Evolutionary conservation across 2,888 invertebrate genomes (phyloP).

Genomic region (Nomada goodeniana): DNA sequence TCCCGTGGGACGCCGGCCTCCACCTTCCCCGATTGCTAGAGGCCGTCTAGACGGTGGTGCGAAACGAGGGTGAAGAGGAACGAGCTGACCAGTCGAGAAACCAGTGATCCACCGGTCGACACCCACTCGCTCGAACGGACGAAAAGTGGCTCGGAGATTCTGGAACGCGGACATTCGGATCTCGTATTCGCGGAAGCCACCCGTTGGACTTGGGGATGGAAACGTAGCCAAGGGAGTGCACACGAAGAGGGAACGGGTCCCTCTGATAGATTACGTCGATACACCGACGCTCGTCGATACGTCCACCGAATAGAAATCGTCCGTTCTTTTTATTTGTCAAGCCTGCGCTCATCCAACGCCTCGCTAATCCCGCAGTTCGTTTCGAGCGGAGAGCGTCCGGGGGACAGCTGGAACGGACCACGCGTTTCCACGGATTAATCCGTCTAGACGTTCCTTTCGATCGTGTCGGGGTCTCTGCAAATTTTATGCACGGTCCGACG

Average conservation of each 20-base stretch:
- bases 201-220: not conserved
- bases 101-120: constrained; percentile 66
- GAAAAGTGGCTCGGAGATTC: constrained; percentile 51
- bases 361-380: constrained; percentile 51
- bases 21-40: constrained; percentile 42
- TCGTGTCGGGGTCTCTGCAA: not conserved
- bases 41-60: constrained; percentile 38
- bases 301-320: constrained; percentile 54
- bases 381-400: constrained; percentile 14
- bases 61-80: constrained; percentile 2
- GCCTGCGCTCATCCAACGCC: constrained; percentile 38
- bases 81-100: constrained; percentile 67
- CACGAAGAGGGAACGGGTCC: constrained; percentile 34
- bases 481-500: constrained; percentile 14
- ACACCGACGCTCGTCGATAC: constrained; percentile 50
- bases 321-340: constrained; percentile 43
- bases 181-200: constrained; percentile 13
- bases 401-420: constrained; percentile 24
- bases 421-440: constrained; percentile 47
- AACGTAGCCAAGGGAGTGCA: constrained; percentile 35
- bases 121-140: constrained; percentile 53
- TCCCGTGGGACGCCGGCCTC: constrained; percentile 71
- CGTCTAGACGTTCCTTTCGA: constrained; percentile 40
- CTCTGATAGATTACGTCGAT: constrained; percentile 64
- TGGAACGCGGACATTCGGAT: constrained; percentile 27